Conservation (phyloP, 2,888 invertebrate species). For the Neoitamus cyanurus region DNA sequence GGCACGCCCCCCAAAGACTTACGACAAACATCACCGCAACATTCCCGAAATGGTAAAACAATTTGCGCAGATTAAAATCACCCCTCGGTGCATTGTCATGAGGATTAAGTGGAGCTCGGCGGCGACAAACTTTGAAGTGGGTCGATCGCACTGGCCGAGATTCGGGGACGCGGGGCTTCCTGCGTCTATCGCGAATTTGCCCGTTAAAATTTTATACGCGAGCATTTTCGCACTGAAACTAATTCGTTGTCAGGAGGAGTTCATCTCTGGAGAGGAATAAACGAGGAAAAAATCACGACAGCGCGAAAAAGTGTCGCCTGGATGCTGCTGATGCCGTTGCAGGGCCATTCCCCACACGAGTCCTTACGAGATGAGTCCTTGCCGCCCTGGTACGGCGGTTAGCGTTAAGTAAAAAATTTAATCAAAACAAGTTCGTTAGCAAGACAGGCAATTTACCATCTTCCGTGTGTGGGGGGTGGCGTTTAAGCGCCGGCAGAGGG, state of each 20-base stretch:
- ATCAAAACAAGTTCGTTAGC: constrained; percentile 56
- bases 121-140: not conserved
- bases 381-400: constrained; percentile 11
- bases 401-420: constrained; percentile 54
- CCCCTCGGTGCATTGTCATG: constrained; percentile 60
- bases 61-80: constrained; percentile 66
- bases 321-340: not conserved
- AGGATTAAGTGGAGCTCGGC: constrained; percentile 36
- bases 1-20: constrained; percentile 48
- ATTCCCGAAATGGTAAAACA: constrained; percentile 59
- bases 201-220: constrained; percentile 31
- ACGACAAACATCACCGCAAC: constrained; percentile 55
- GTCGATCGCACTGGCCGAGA: not conserved
- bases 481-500: not conserved
- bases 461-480: not conserved
- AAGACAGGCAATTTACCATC: constrained; percentile 51
- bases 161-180: not conserved
- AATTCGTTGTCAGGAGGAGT: constrained; percentile 41
- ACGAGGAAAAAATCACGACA: constrained; percentile 6
- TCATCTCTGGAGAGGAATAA: constrained; percentile 41
- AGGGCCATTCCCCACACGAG: constrained; percentile 1
- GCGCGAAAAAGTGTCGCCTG: not conserved
- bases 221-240: constrained; percentile 37
- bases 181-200: not conserved
- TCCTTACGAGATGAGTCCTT: not conserved